Conservation (phyloP, 2,797 vertebrate species). For the Danio aesculapii region DNA sequence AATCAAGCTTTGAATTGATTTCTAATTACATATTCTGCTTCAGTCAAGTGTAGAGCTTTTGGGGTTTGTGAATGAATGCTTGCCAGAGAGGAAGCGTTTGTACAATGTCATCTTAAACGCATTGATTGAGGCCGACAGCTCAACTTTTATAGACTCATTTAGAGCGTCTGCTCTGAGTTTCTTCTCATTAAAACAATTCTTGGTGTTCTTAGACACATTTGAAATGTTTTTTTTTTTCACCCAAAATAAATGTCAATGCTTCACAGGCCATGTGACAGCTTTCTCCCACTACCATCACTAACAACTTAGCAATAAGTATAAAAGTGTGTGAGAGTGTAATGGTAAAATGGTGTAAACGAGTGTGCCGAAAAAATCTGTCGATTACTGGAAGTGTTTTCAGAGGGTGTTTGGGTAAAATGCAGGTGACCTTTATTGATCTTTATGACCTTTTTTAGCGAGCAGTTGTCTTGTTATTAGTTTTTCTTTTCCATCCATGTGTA, state of each 20-base stretch:
- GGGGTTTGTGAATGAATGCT: constrained; percentile 24
- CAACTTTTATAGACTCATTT: constrained; percentile 57
- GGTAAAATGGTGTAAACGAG: constrained; percentile 44
- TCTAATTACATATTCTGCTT: not conserved
- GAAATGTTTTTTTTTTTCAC: constrained; percentile 52
- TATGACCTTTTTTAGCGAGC: constrained; percentile 39
- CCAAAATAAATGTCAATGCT: constrained; percentile 29
- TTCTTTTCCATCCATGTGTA: too few species aligned
- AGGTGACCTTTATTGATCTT: constrained; percentile 48
- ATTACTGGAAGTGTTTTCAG: constrained; percentile 49
- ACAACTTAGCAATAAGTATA: too few species aligned
- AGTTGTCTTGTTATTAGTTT: too few species aligned
- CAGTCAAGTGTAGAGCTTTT: not conserved
- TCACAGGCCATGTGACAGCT: constrained; percentile 31
- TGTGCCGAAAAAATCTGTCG: constrained; percentile 18
- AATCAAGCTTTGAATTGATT: not conserved
- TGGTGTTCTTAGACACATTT: constrained; percentile 36
- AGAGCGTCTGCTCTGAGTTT: constrained; percentile 31
- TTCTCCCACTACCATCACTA: not conserved
- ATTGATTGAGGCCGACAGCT: constrained; percentile 60
- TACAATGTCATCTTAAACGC: constrained; percentile 42
- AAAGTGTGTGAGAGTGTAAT: too few species aligned
- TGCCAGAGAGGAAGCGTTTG: constrained; percentile 44
- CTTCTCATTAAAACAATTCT: constrained; percentile 52
- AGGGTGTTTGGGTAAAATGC: constrained; percentile 17